phyloP scores from a whole-genome alignment of 2,113 vertebrate genomes.

The Leptodactylus fuscus region DNA sequence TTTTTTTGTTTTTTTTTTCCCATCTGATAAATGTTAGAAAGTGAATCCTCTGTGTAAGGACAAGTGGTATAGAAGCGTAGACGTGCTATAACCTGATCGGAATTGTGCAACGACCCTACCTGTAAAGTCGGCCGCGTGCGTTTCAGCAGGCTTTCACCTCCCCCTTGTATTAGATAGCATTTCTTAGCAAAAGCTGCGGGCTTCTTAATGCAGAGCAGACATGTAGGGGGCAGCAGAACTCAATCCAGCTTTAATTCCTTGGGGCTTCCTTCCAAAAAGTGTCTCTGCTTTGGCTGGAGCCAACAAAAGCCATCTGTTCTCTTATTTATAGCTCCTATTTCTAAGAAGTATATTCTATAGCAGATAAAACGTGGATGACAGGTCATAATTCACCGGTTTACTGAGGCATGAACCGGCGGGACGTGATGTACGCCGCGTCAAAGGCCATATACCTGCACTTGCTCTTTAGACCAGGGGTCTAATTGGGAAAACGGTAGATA shows the following conservation, averaged over 20 bases:
- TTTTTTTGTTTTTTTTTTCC: no score
- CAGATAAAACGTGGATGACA: constrained; percentile 76
- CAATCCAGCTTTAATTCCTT: constrained; percentile 34
- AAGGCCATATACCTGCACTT: constrained; percentile 67
- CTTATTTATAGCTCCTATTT: constrained; percentile 82
- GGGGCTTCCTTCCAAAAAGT: constrained; percentile 40
- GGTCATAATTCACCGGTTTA: constrained; percentile 78
- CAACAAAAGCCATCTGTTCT: constrained; percentile 80
- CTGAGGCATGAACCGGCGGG: constrained; percentile 75
- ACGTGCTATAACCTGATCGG: no score
- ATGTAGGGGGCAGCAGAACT: constrained; percentile 31
- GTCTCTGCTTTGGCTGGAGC: constrained; percentile 68
- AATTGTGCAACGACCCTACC: no score
- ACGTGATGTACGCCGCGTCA: constrained; percentile 75
- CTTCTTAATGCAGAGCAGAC: constrained; percentile 2
- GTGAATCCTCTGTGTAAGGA: not conserved
- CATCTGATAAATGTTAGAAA: not conserved
- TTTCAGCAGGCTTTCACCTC: no score
- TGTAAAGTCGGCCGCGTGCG: no score
- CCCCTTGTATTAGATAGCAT: constrained; percentile 8
- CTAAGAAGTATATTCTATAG: constrained; percentile 81
- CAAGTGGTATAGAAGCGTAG: no score
- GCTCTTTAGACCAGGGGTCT: constrained; percentile 61
- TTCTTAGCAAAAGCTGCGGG: not conserved
- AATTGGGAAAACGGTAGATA: constrained; percentile 28